A percentile compares a stretch with the other conserved stretches of the same genome.
Conservation (phyloP, 2,888 invertebrate species). For the Drosophila cyrtoloma region DNA sequence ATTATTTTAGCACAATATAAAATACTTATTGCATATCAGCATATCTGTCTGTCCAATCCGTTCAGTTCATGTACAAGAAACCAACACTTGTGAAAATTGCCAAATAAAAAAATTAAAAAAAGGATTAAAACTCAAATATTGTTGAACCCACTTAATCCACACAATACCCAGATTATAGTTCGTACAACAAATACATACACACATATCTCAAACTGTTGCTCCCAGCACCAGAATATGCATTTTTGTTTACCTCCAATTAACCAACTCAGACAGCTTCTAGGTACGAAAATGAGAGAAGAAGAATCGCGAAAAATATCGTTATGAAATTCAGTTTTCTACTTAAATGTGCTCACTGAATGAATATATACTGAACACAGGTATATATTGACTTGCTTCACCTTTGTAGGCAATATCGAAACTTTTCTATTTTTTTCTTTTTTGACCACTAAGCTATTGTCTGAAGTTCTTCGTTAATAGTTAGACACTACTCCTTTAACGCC, state of each 20-base stretch:
- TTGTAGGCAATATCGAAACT: not conserved
- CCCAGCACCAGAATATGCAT: not conserved
- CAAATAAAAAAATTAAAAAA: not conserved
- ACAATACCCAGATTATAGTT: not conserved
- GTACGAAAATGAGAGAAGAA: not conserved
- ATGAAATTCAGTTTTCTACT: not conserved
- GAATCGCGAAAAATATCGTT: not conserved
- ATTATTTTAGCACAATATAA: slow-evolving; percentile 12
- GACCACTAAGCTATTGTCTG: not conserved
- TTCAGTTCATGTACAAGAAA: slow-evolving; percentile 38
- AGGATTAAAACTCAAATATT: not conserved
- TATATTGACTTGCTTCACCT: not conserved
- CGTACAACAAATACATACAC: not conserved
- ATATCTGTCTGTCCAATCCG: slow-evolving; percentile 22
- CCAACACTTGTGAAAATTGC: not conserved
- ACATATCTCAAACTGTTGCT: not conserved
- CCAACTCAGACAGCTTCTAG: not conserved
- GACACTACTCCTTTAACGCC: not conserved
- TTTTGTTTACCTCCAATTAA: not conserved
- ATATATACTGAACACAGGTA: not conserved
- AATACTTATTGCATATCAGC: slow-evolving; percentile 50
- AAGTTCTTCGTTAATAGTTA: not conserved
- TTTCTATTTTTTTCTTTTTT: not conserved
- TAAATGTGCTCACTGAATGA: not conserved
- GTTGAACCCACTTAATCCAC: not conserved